Conservation (phyloP, 2,888 invertebrate species). For the Nomada ruficornis region DNA sequence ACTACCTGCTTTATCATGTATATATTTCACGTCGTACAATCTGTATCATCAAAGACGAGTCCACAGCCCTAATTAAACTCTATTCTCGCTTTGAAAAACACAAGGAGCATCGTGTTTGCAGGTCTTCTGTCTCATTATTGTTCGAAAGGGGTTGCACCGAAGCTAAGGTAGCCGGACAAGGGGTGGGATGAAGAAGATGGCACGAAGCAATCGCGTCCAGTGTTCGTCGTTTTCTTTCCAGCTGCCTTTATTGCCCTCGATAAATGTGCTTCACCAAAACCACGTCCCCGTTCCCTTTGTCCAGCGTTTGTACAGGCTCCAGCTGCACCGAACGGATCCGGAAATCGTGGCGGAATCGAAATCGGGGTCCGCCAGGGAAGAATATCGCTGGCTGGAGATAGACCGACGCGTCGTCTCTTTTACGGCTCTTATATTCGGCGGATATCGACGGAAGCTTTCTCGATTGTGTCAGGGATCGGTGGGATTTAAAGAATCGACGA, state of each 20-base stretch:
- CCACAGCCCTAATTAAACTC: too few species aligned
- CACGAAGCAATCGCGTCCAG: conserved; percentile 44
- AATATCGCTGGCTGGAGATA: not conserved
- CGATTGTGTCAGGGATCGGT: not conserved
- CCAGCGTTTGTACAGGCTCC: conserved; percentile 7
- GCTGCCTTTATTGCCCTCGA: conserved; percentile 63
- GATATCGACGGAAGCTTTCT: not conserved
- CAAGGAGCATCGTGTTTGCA: not conserved
- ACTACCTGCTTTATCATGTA: too few species aligned
- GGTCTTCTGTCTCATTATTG: conserved; percentile 34
- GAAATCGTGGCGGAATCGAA: conserved; percentile 57
- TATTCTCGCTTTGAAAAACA: not conserved
- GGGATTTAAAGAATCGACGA: conserved; percentile 3
- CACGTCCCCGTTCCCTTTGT: conserved; percentile 49
- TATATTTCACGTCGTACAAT: too few species aligned
- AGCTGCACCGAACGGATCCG: conserved; percentile 32
- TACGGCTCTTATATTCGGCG: conserved; percentile 7
- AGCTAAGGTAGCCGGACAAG: conserved; percentile 5
- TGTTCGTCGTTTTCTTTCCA: conserved; percentile 48
- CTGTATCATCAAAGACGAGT: too few species aligned
- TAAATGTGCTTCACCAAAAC: conserved; percentile 65
- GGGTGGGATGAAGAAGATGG: not conserved
- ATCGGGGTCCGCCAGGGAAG: conserved; percentile 33
- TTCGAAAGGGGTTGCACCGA: not conserved
- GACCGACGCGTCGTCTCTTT: conserved; percentile 1